Evolutionary conservation across 2,113 vertebrate species (phyloP), one percentile per base, ranked within the genome.

Genomic region (Esox niger): DNA sequence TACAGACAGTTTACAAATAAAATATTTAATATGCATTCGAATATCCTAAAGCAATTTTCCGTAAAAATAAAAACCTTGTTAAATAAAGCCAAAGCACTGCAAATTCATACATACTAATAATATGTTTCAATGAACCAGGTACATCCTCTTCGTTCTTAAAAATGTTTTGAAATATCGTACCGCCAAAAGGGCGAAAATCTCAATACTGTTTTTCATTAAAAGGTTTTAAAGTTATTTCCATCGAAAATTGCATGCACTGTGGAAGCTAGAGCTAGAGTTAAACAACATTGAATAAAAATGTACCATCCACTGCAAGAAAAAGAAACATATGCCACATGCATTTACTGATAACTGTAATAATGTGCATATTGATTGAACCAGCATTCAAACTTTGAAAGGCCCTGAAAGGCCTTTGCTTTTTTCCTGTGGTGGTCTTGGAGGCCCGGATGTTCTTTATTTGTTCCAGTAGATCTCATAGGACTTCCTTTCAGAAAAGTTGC

Each of bases 381-480:
- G 26, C 30, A 59, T 59, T 29, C 56, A 59, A 27, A 59, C 25
- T 59, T n/a, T 31, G 17, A 59, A 59, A 31, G 17, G 57, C 6
- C 15, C 27, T 59, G 57, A 59, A 6, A 56, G 6, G 5, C 3
- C 1, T 58, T 7, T n/a, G n/a, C n/a, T 59, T 59, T 30, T 29
- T 20, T 4, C 57, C 4, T 58, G 11, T 20, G 25, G 11, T 65
- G 13, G 35, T 43, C 3, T 43, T 17, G 13, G 8, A 27, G 47
- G 43, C 46, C 57, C 23, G 15, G 57, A 20, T 31, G 25, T n/a
- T 46, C 5, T 65, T 84, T 71, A 88, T 86, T 88, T 91, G 72
- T 92, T 91, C 86, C 83, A 91, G 79, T 85, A 33, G 46, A 93
- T 61, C 75, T 93, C 88, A 67, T 86, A 91, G 2, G 89, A 81